phyloP scores from a whole-genome alignment of 1,140 invertebrate genomes.

The Penaeus indicus region DNA sequence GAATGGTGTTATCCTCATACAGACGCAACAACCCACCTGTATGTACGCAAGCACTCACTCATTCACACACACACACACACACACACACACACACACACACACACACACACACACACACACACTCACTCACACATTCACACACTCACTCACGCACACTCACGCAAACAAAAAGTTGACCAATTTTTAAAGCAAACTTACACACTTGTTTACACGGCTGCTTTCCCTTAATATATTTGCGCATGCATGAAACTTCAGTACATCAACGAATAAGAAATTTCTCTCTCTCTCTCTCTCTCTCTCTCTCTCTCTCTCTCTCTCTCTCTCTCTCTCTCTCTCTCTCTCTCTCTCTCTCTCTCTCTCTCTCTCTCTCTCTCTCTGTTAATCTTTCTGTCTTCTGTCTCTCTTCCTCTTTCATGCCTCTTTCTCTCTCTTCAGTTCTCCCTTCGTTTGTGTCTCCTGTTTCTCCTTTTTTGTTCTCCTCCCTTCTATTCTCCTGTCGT shows the following conservation, averaged over 20 bases:
- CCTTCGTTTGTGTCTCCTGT: background rate
- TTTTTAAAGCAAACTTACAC: too few relatives aligned
- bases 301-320: background rate
- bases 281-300: too few relatives aligned
- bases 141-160: too few relatives aligned
- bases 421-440: background rate
- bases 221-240: too few relatives aligned
- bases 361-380: background rate
- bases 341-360: constrained; percentile 16
- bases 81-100: background rate
- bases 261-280: background rate
- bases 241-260: too few relatives aligned
- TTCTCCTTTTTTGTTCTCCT: background rate
- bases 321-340: background rate
- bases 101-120: background rate
- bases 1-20: too few relatives aligned
- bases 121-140: too few relatives aligned
- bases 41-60: background rate
- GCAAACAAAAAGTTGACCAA: too few relatives aligned
- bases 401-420: background rate
- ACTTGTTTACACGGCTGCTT: too few relatives aligned
- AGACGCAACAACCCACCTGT: too few relatives aligned
- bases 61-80: background rate
- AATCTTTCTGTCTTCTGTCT: background rate
- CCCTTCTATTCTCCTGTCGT: background rate